Percentiles rank a stretch among this genome's conserved stretches.
These are phyloP conservation scores for Uria lomvia DNA, from an alignment of 2,113 vertebrate species.

Conservation along the genomic window DNA sequence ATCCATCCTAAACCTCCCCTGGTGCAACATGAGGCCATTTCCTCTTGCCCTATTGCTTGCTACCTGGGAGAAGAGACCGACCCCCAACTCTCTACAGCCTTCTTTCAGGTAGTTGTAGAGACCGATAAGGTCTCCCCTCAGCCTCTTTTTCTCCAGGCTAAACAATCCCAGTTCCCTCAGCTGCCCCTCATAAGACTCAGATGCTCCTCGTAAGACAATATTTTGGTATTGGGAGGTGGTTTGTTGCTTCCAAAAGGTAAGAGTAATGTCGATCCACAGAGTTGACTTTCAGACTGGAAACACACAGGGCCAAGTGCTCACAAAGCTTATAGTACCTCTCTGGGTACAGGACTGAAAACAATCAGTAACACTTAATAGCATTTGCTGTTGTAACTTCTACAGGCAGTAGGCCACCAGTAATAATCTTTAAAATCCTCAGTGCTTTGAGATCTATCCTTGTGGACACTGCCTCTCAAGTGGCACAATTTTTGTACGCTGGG, in stretches of 20 bases:
- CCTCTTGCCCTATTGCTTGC: background rate
- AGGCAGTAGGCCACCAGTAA: background rate
- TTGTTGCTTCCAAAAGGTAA: background rate
- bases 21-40: background rate
- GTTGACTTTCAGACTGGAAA: background rate
- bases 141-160: background rate
- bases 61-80: background rate
- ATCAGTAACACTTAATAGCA: background rate
- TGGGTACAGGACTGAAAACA: background rate
- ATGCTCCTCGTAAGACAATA: background rate
- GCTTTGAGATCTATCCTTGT: background rate
- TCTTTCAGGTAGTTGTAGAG: background rate
- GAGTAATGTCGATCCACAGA: background rate
- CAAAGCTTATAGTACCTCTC: background rate
- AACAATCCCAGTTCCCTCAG: background rate
- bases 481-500: background rate
- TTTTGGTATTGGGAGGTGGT: background rate
- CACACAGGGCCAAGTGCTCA: background rate
- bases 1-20: background rate
- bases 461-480: background rate
- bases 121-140: background rate
- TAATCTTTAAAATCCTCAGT: background rate
- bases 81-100: background rate
- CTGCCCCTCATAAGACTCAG: background rate
- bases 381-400: background rate